phyloP scores from a whole-genome alignment of 2,113 vertebrate species.

The Charina bottae region DNA sequence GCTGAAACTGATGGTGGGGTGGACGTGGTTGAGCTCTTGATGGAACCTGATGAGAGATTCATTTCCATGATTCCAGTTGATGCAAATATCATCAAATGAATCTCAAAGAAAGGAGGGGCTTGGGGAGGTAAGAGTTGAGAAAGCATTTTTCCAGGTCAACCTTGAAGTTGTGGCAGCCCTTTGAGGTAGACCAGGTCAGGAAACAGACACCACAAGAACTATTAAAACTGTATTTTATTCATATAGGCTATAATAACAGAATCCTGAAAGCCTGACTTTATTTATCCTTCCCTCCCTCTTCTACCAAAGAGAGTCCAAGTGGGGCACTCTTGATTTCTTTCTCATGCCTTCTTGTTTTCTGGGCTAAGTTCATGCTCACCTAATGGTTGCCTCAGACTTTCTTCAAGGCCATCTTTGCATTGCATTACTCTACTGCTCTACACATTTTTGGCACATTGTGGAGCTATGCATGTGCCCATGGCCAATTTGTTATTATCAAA shows the following conservation, averaged over 20 bases:
- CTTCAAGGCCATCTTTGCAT: background rate
- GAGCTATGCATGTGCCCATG: background rate
- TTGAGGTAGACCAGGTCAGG: too few species aligned
- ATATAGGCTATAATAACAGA: background rate
- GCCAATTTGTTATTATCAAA: background rate
- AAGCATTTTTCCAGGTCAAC: too few species aligned
- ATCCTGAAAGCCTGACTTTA: background rate
- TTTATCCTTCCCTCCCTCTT: background rate
- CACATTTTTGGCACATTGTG: background rate
- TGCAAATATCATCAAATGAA: too few species aligned
- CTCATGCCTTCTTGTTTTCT: background rate
- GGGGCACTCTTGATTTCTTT: background rate
- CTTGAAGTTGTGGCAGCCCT: too few species aligned
- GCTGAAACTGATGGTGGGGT: too few species aligned
- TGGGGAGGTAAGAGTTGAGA: too few species aligned
- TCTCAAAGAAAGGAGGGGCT: too few species aligned
- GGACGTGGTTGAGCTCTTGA: too few species aligned
- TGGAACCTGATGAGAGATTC: too few species aligned
- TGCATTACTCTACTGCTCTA: background rate
- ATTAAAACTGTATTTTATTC: background rate
- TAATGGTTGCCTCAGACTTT: background rate
- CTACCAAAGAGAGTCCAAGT: background rate
- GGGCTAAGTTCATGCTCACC: background rate
- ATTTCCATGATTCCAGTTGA: too few species aligned
- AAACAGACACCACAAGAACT: too few species aligned